Base-by-base conservation (phyloP, 2,113 vertebrate species). In the Silurus meridionalis region DNA sequence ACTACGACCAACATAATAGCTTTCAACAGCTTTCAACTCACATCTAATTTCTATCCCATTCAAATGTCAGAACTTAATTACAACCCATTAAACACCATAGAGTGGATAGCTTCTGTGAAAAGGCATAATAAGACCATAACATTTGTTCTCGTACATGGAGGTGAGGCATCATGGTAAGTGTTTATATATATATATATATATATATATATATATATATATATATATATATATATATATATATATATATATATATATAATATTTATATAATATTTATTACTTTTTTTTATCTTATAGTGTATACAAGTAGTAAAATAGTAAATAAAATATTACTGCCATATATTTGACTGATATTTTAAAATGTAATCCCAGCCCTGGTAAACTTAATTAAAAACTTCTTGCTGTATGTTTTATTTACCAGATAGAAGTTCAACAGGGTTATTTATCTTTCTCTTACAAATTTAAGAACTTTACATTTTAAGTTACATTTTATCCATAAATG, bases 51-150 rank as follows among this genome's bases (percentile, higher is more conserved):
- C 81, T 90, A 90, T 89, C 90, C 75, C 9, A 15, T 53, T 37
- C 88, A 79, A 87, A 19, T 85, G 90, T 91, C 15, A 80, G 85
- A 89, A 77, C 25, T 81, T 87, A 21, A 71, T 50, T 64, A 91
- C 91, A 82, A 91, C 4, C 23, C 8, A 77, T 21, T 14, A 77
- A 77, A 23, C 50, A 74, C 71, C 8, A 23, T 10, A 10, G 25
- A 67, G 46, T 52, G 8, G 7, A 11, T 11, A 53, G 50, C 8
- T 46, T 71, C 46, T 77, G 71, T 75, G 13, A 77, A 75, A 23
- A 11, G 2, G 0, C 48, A 52, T 13, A 72, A 72, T 72, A 9
- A 48, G 15, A 48, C 8, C 19, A 7, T 72, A 72, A 13, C 4
- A 37, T 48, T 60, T 15, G 63, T 61, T 21, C 58, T 61, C 58